Percentiles rank a stretch among this genome's conserved stretches.
These are phyloP conservation scores for Morelia viridis DNA, from an alignment of 2,797 vertebrate species.

Conservation along the genomic window DNA sequence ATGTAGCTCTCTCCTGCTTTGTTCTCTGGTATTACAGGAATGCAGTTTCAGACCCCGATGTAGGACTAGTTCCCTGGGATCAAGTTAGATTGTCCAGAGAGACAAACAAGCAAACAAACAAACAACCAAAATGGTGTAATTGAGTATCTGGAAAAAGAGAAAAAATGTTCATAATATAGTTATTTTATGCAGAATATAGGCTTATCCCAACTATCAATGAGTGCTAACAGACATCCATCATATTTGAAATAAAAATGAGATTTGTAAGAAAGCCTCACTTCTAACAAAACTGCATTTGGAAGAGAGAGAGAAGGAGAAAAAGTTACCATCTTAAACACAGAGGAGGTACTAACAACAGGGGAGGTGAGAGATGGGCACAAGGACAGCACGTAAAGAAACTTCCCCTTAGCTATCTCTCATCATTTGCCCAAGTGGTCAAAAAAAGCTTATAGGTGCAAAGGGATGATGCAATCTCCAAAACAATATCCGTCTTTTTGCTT, in stretches of 20 bases:
- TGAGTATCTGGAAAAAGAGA: background rate
- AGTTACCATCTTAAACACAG: background rate
- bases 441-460: background rate
- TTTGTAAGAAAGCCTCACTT: background rate
- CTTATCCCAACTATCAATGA: background rate
- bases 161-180: background rate
- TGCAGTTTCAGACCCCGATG: background rate
- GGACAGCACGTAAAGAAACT: background rate
- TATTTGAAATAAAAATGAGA: background rate
- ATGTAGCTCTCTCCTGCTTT: background rate
- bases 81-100: too few relatives aligned
- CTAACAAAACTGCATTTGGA: background rate
- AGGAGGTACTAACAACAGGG: background rate
- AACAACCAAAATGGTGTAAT: background rate
- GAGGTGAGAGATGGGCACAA: background rate
- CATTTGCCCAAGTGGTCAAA: background rate
- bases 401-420: background rate
- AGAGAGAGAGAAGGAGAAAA: too few relatives aligned
- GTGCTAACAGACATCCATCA: background rate
- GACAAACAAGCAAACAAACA: too few relatives aligned
- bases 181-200: background rate
- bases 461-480: background rate
- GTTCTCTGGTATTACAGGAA: background rate
- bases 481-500: background rate
- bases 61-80: background rate